phyloP scores from a whole-genome alignment of 2,888 invertebrate genomes.

The Zygaena filipendulae region DNA sequence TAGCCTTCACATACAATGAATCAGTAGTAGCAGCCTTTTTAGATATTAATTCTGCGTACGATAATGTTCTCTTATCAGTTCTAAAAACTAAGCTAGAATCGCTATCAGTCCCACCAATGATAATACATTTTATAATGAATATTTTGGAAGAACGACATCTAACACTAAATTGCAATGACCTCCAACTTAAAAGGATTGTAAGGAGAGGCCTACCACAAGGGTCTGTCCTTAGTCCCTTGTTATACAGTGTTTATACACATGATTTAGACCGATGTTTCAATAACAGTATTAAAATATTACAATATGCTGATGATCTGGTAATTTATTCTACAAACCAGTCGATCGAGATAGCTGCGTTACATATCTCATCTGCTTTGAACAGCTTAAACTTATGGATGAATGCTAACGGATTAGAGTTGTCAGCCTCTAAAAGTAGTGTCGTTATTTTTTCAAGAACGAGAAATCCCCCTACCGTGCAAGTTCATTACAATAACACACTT shows the following conservation, averaged over 20 bases:
- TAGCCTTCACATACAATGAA: too few species aligned
- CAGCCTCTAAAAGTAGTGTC: slow-evolving; percentile 6
- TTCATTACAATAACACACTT: neutral
- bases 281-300: slow-evolving; percentile 7
- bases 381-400: too few species aligned
- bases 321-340: too few species aligned
- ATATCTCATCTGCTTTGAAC: slow-evolving; percentile 4
- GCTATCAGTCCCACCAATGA: slow-evolving; percentile 12
- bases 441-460: slow-evolving; percentile 1
- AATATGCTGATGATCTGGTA: slow-evolving; percentile 15
- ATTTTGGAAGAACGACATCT: too few species aligned
- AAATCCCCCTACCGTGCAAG: neutral
- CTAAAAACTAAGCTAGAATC: slow-evolving; percentile 15
- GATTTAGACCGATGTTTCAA: slow-evolving; percentile 6
- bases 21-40: slow-evolving; percentile 8
- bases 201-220: too few species aligned
- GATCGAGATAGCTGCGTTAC: too few species aligned
- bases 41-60: slow-evolving; percentile 15
- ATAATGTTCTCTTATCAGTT: slow-evolving; percentile 16
- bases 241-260: slow-evolving; percentile 12
- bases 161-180: neutral
- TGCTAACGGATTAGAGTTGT: slow-evolving; percentile 1
- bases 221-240: slow-evolving; percentile 14
- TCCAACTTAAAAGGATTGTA: too few species aligned
- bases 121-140: slow-evolving; percentile 8